Conservation (phyloP, 2,888 invertebrate species). For the Charanyca ferruginea region DNA sequence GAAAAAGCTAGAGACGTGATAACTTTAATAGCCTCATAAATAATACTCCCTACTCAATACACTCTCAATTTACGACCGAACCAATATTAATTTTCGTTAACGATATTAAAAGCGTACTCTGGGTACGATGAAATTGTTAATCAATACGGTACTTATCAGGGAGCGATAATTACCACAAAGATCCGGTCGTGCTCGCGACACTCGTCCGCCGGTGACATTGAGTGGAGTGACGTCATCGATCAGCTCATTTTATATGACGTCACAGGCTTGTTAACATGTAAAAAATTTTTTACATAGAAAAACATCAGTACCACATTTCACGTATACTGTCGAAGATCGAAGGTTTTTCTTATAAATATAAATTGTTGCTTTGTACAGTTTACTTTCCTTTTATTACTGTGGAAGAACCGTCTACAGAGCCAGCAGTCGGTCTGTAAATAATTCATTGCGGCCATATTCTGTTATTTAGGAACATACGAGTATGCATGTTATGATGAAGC, state of each 20-base stretch:
- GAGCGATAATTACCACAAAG: constrained; percentile 46
- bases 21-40: not conserved
- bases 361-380: too few species aligned
- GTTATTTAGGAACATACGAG: too few species aligned
- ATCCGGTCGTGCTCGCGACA: constrained; percentile 54
- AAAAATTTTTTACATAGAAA: too few species aligned
- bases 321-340: too few species aligned
- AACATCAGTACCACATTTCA: too few species aligned
- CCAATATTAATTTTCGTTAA: constrained; percentile 35
- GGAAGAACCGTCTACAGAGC: too few species aligned
- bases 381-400: too few species aligned
- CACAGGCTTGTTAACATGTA: constrained; percentile 6
- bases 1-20: too few species aligned
- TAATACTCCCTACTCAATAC: not conserved
- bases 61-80: constrained; percentile 4
- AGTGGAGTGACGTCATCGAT: constrained; percentile 42
- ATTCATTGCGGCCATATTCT: too few species aligned
- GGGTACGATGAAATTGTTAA: constrained; percentile 23
- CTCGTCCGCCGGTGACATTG: constrained; percentile 39
- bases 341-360: too few species aligned
- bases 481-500: too few species aligned
- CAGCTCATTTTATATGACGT: constrained; percentile 15
- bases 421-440: too few species aligned
- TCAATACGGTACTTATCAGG: constrained; percentile 42
- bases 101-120: constrained; percentile 30